Evolutionary conservation across 2,888 invertebrate species (phyloP), one percentile per base, ranked within the genome.

Genomic region (Tetanocera ferruginea): DNA sequence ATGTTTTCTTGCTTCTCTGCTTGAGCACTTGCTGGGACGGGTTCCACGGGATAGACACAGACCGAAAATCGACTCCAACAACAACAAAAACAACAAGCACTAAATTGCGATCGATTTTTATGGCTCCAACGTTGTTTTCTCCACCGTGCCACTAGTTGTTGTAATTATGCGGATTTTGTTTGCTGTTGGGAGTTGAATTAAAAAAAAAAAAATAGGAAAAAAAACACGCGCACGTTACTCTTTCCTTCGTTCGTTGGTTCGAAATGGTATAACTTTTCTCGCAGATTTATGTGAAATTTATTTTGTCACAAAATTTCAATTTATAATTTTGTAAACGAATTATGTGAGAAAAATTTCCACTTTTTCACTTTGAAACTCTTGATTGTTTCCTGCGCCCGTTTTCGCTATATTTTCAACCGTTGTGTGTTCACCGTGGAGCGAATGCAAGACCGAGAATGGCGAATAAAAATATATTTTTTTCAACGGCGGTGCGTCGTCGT

Each of bases 71-170:
- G 28, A 60, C 28, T 19, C 25, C 60, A 60, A 60, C 23, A 11
- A 25, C 23, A 55, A 17, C 19, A 57, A 57, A n/a, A 57, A 57
- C 57, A 52, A 52, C 52, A 52, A 52, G 19, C 52, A 19, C 57
- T 8, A 19, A 57, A 57, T 57, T 51, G 25, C 57, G 60, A 72
- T 72, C 72, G 72, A 72, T 72, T 72, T 72, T 70, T 72, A 37
- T 57, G 31, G 25, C 72, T 72, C 57, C 60, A 72, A 60, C 34
- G 60, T 60, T 60, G 43, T 37, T 11, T 43, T 6, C 69, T 14
- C 49, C 23, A 9, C 14, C 37, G 34, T 60, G 43, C 19, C 19
- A 23, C n/a, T 49, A 51, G 69, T 28, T 71, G 34, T 19, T 51
- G 5, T 51, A 43, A 17, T 67, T 28, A 9, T 49, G 23, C 37